A percentile compares a stretch with the other conserved stretches of the same genome.
Conservation (phyloP, 2,888 invertebrate species). For the Eumerus sabulonum region DNA sequence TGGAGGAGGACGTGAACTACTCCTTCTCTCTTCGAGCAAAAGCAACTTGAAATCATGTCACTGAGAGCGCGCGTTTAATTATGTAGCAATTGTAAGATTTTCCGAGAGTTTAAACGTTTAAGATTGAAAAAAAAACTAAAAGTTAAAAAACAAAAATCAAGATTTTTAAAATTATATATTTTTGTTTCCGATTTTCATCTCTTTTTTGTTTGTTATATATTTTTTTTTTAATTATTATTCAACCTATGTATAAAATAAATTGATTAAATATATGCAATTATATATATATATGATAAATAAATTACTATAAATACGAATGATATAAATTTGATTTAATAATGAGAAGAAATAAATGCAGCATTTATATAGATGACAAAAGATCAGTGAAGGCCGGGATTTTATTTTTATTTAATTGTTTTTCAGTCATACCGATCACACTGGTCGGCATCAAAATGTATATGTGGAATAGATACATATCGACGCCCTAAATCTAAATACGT, state of each 20-base stretch:
- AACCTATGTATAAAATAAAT: constrained; percentile 66
- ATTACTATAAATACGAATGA: constrained; percentile 65
- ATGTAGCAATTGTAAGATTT: constrained; percentile 67
- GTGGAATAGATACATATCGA: no score
- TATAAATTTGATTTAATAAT: constrained; percentile 65
- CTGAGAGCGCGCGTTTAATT: constrained; percentile 52
- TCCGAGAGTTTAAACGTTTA: constrained; percentile 61
- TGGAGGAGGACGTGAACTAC: constrained; percentile 23
- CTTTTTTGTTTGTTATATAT: constrained; percentile 41
- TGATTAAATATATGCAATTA: constrained; percentile 67
- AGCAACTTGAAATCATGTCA: constrained; percentile 36
- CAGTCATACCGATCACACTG: no score
- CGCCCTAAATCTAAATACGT: no score
- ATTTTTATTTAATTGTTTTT: constrained; percentile 24
- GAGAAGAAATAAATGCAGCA: constrained; percentile 61
- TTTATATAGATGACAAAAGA: constrained; percentile 63
- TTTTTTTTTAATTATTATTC: constrained; percentile 62
- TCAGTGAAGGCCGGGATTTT: constrained; percentile 27
- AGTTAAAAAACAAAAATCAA: no score
- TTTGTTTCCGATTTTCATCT: constrained; percentile 45
- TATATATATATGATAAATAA: constrained; percentile 65
- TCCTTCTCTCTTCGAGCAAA: constrained; percentile 13
- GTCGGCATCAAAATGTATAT: no score
- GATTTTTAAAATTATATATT: constrained; percentile 51
- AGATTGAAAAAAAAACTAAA: constrained; percentile 58